phyloP scores from a whole-genome alignment of 2,797 vertebrate species.

The Poeciliopsis presidionis region DNA sequence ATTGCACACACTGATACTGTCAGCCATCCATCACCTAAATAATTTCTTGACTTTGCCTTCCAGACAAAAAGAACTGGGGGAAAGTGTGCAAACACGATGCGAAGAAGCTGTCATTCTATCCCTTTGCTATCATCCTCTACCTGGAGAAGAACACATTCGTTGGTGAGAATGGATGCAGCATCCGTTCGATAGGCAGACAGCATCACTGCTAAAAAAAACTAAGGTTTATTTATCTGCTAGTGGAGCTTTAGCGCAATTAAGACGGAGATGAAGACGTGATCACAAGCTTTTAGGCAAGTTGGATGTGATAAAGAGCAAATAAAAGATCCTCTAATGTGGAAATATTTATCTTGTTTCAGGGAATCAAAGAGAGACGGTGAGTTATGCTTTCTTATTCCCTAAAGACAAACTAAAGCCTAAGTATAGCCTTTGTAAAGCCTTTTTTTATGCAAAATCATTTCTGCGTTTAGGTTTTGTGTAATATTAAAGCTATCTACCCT shows the following conservation, averaged over 20 bases:
- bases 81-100: constrained; percentile 71
- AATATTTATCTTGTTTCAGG: constrained; percentile 59
- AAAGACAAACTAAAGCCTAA: not conserved
- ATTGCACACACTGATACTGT: not conserved
- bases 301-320: not conserved
- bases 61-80: constrained; percentile 86
- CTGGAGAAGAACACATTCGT: constrained; percentile 72
- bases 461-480: not conserved
- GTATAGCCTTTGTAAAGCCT: not conserved
- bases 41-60: constrained; percentile 23
- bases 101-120: constrained; percentile 73
- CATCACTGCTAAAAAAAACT: no score
- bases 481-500: not conserved
- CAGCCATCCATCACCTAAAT: not conserved
- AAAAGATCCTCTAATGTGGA: not conserved
- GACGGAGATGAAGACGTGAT: not conserved
- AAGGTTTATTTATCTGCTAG: not conserved
- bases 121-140: constrained; percentile 82
- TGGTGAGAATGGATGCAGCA: constrained; percentile 27
- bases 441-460: not conserved
- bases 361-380: constrained; percentile 43
- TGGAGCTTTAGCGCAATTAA: not conserved
- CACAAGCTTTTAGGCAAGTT: not conserved
- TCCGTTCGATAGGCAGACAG: not conserved
- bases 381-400: constrained; percentile 24